phyloP scores from a whole-genome alignment of 1,140 invertebrate genomes.

The Drosophila kikkawai region DNA sequence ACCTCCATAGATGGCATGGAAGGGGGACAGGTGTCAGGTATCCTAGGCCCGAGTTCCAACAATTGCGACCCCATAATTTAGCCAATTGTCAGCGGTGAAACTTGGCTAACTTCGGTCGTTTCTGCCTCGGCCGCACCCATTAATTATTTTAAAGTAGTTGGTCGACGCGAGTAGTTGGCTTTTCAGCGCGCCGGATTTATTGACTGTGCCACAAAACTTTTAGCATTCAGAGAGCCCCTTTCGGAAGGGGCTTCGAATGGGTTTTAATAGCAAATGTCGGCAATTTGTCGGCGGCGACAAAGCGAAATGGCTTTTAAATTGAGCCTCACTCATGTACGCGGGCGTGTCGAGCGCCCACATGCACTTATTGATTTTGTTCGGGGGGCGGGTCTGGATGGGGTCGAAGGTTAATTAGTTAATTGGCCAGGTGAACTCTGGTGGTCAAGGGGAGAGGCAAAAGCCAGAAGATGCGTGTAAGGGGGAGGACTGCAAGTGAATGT shows the following conservation, averaged over 20 bases:
- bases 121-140: slow-evolving; percentile 71
- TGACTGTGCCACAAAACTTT: slow-evolving; percentile 61
- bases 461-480: neutral
- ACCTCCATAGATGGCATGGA: slow-evolving; percentile 8
- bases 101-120: slow-evolving; percentile 49
- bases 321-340: slow-evolving; percentile 44
- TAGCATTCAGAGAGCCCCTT: slow-evolving; percentile 29
- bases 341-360: slow-evolving; percentile 67
- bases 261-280: slow-evolving; percentile 58
- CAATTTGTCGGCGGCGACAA: slow-evolving; percentile 71
- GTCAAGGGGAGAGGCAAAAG: neutral
- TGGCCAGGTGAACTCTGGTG: slow-evolving; percentile 46
- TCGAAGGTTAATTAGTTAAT: slow-evolving; percentile 78
- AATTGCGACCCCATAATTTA: slow-evolving; percentile 72
- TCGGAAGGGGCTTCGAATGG: slow-evolving; percentile 29
- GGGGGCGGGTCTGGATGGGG: slow-evolving; percentile 20
- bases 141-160: slow-evolving; percentile 83
- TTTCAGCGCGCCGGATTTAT: slow-evolving; percentile 72
- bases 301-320: slow-evolving; percentile 75
- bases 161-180: slow-evolving; percentile 63
- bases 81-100: slow-evolving; percentile 68
- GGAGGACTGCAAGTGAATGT: neutral
- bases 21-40: slow-evolving; percentile 27
- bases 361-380: slow-evolving; percentile 68
- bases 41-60: slow-evolving; percentile 18